phyloP scores from a whole-genome alignment of 2,113 vertebrate genomes.

The Hassar affinis region DNA sequence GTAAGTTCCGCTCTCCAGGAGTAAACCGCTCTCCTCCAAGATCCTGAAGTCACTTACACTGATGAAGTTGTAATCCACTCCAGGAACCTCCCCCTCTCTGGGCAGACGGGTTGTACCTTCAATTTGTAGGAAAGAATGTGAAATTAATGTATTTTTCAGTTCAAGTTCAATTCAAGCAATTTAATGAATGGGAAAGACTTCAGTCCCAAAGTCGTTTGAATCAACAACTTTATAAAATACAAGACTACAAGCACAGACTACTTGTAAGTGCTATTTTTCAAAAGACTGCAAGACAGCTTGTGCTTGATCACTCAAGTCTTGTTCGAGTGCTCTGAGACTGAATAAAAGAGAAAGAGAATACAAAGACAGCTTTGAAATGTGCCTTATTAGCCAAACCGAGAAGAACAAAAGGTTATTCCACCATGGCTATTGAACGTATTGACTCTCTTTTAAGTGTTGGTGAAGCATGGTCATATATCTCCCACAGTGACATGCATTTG shows the following conservation, averaged over 20 bases:
- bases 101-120: constrained; percentile 95
- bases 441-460: constrained; percentile 27
- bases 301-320: constrained; percentile 4
- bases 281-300: not conserved
- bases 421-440: constrained; percentile 28
- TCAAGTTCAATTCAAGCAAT: not conserved
- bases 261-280: not conserved
- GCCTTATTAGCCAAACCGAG: constrained; percentile 42
- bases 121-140: constrained; percentile 20
- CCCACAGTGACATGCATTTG: not conserved
- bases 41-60: constrained; percentile 90
- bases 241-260: not conserved
- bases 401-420: constrained; percentile 39
- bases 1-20: constrained; percentile 96
- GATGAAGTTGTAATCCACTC: constrained; percentile 99
- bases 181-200: not conserved
- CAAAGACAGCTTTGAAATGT: constrained; percentile 20
- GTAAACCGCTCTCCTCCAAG: constrained; percentile 91
- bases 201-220: not conserved
- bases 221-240: not conserved
- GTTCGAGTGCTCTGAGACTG: not conserved
- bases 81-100: constrained; percentile 94
- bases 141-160: not conserved
- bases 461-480: constrained; percentile 30
- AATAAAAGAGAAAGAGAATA: not conserved